Base-by-base conservation (phyloP, 2,797 vertebrate genomes). In the Galago senegalensis region DNA sequence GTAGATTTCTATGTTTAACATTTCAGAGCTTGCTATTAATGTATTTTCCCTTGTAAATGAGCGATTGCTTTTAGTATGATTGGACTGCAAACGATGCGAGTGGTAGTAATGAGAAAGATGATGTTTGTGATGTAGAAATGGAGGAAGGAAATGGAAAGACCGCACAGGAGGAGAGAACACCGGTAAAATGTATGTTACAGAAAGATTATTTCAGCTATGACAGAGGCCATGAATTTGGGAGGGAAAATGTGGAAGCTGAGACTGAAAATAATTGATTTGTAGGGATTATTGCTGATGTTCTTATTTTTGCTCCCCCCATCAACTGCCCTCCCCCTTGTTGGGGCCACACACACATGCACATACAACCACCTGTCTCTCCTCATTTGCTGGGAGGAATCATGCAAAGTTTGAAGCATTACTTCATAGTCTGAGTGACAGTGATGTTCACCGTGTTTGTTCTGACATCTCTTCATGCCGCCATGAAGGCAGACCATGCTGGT, bases 11-110 rank as follows among this genome's bases (percentile, higher is more conserved):
- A 23, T 63, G 60, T 65, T 81, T 87, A 89, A 9, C 40, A 29
- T 69, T 87, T 77, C 70, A 17, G 20, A 87, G 56, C 67, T 96
- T 85, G 85, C 56, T 72, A 83, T 40, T 61, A 31, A 88, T 20
- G 12, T 11, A 5, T 46, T 89, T 80, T 76, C 34, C 3, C 29
- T 6, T 12, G 2, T 63, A 43, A 58, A 89, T 27, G 14, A n/a
- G 60, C 67, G n/a, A 56, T 84, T 5, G 11, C 31, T 31, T 65
- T 76, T 27, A 72, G n/a, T 69, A 7, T 79, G 5, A 2, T 20
- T 63, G 49, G 11, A 31, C 34, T 18, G 31, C 25, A 65, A 76
- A 40, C 11, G 46, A 7, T 2, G 25, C 14, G 27, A 7, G 18
- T 34, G 5, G 13, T 72, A 11, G 2, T 67, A 67, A 67, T 63